Evolutionary conservation across 1,140 invertebrate species (phyloP), one percentile per base, ranked within the genome.

Genomic region (Nebria ingens): DNA sequence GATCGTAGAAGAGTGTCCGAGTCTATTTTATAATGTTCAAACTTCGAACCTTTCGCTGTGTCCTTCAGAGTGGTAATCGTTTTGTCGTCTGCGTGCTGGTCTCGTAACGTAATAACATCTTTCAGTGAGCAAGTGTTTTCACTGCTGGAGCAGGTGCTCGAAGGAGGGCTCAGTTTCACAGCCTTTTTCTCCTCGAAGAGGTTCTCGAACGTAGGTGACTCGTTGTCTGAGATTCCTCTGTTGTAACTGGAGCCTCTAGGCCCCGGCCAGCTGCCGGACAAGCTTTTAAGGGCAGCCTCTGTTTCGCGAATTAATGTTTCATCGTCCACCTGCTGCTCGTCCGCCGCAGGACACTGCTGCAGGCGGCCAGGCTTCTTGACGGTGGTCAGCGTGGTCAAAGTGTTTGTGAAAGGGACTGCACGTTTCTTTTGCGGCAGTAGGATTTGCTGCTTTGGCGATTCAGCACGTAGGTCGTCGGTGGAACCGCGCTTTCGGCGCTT

Each of bases 221-320:
- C 86, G 54, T 89, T 86, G 53, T 82, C 82, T 34, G 79, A 78
- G 57, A 80, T 81, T n/a, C 79, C 77, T 29, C 78, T 71, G 20
- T 79, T 79, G 58, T 85, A 85, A 13, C 79, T 68, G 15, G 79
- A 79, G 12, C 78, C 76, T 17, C 81, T 70, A 1, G 83, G 77
- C 2, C 82, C 83, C 0, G 82, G 78, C 86, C 87, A 90, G 64
- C 81, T 87, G 2, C 87, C 88, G 0, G 88, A 90, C 0, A 93
- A 71, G 63, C 84, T 89, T 64, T 88, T 87, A 29, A 93, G 68
- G 0, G 88, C 87, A 2, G 86, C 87, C 66, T 93, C 89, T 1
- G 90, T 91, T 70, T 93, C 90, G 45, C 86, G 74, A 54, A 93
- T 90, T 4, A 89, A 72, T 1, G 82, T 85, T 67, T 89, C 86